Percentiles rank a stretch among this genome's conserved stretches.
phyloP scores from a whole-genome alignment of 2,888 invertebrate species.

The Dioctria linearis region DNA sequence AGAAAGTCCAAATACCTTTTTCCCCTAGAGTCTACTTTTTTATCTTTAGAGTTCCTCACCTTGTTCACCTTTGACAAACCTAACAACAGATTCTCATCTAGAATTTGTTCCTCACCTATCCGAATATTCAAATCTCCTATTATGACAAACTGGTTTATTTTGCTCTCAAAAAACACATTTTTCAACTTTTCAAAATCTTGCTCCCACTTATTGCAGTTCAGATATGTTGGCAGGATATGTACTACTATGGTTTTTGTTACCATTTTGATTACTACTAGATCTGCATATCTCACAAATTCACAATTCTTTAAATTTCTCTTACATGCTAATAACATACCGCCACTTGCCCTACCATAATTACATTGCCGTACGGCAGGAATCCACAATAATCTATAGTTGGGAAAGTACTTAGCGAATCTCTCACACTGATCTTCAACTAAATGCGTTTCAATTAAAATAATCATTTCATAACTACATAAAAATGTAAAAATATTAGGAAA shows the following conservation, averaged over 20 bases:
- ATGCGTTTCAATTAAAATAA: neutral
- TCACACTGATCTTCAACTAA: no score
- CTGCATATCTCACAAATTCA: neutral
- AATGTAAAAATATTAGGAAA: neutral
- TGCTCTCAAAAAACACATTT: neutral
- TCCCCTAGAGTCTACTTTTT: neutral
- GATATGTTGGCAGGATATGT: neutral
- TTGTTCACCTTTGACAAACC: neutral
- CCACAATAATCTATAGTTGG: neutral
- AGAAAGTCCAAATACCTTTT: neutral
- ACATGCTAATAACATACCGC: neutral
- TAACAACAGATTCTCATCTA: neutral
- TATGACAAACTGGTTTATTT: neutral
- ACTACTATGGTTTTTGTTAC: neutral
- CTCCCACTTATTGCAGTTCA: neutral
- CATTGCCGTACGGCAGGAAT: neutral
- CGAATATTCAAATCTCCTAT: neutral
- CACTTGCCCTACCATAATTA: conserved; percentile 3
- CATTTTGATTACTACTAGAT: no score
- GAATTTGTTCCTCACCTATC: neutral
- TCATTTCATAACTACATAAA: neutral
- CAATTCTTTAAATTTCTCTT: neutral
- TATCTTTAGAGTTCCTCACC: neutral
- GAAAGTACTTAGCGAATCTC: neutral
- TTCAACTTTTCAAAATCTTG: neutral